Percentiles rank a stretch among this genome's conserved stretches.
phyloP scores from a whole-genome alignment of 92 coral and sea anemone genomes.

The Scolanthus callimorphus region DNA sequence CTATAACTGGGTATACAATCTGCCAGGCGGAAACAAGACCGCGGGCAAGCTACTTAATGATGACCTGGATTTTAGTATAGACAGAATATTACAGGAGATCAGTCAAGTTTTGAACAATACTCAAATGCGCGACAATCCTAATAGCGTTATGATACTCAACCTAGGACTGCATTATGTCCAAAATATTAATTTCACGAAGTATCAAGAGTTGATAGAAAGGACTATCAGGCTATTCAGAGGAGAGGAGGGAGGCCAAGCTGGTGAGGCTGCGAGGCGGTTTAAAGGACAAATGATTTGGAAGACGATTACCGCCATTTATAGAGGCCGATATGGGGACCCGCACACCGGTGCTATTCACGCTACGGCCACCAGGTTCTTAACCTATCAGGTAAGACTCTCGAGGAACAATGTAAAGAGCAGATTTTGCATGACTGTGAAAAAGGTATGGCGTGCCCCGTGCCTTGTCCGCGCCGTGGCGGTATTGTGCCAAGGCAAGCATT shows the following conservation, averaged over 20 bases:
- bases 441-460: too few species aligned
- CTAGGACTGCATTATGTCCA: constrained; percentile 77
- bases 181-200: constrained; percentile 73
- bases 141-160: constrained; percentile 70
- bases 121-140: constrained; percentile 59
- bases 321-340: constrained; percentile 42
- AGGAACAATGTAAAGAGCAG: too few species aligned
- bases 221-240: constrained; percentile 36
- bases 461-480: too few species aligned
- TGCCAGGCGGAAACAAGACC: neutral
- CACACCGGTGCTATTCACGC: too few species aligned
- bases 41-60: constrained; percentile 42
- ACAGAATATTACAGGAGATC: constrained; percentile 36
- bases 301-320: constrained; percentile 68
- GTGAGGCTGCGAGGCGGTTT: constrained; percentile 24
- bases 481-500: too few species aligned
- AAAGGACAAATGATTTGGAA: constrained; percentile 85
- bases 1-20: constrained; percentile 66
- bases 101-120: constrained; percentile 51
- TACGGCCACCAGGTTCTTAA: constrained; percentile 65
- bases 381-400: constrained; percentile 88
- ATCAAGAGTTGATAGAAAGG: constrained; percentile 53
- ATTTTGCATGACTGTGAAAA: too few species aligned
- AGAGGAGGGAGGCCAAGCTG: constrained; percentile 14
- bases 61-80: constrained; percentile 45